phyloP scores from a whole-genome alignment of 2,113 vertebrate species.

The Channa argus region DNA sequence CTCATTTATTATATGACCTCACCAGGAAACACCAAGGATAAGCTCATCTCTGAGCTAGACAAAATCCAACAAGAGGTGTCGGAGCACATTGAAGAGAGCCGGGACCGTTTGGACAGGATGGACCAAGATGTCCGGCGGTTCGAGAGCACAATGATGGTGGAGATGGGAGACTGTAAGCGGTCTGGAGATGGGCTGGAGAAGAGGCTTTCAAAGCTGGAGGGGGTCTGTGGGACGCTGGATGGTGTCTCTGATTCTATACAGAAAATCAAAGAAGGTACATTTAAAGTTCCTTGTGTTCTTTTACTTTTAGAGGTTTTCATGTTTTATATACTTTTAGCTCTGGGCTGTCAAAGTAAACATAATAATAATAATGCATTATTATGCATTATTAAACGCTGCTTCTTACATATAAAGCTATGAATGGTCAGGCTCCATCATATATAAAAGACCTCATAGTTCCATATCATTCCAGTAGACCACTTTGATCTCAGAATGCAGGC shows the following conservation, averaged over 20 bases:
- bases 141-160: constrained; percentile 75
- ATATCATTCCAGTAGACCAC: too few species aligned
- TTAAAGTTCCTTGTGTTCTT: background rate
- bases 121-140: constrained; percentile 77
- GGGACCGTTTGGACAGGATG: constrained; percentile 82
- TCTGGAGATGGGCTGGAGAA: constrained; percentile 86
- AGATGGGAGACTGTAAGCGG: constrained; percentile 80
- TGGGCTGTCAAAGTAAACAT: too few species aligned
- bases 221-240: constrained; percentile 88
- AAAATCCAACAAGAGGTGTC: constrained; percentile 89
- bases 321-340: too few species aligned
- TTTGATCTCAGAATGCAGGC: too few species aligned
- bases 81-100: constrained; percentile 86
- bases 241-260: constrained; percentile 85
- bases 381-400: too few species aligned
- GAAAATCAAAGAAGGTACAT: constrained; percentile 86
- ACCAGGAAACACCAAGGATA: constrained; percentile 87
- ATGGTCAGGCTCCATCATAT: too few species aligned
- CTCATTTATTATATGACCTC: background rate
- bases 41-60: constrained; percentile 93
- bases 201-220: constrained; percentile 90
- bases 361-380: too few species aligned
- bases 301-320: background rate
- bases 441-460: too few species aligned
- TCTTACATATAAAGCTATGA: too few species aligned